These are phyloP conservation scores for Teleogryllus occipitalis DNA, from an alignment of 1,140 invertebrate species.

Conservation along the genomic window DNA sequence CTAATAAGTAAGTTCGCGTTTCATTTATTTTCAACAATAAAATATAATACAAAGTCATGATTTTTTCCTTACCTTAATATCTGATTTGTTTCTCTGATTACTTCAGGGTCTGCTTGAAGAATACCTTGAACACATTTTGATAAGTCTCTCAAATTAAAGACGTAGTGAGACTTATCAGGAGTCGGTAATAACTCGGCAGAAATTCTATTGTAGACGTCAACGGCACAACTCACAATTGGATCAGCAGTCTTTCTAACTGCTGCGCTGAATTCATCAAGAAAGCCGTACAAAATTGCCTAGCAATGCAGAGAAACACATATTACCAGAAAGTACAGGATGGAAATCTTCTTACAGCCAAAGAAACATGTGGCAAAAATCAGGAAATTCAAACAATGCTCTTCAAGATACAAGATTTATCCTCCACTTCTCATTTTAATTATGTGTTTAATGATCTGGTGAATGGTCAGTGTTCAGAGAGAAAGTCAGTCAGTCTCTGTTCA, in stretches of 20 bases:
- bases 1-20: not conserved
- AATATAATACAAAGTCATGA: not conserved
- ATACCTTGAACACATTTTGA: conserved; percentile 87
- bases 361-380: too few relatives aligned
- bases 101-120: conserved; percentile 57
- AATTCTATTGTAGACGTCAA: conserved; percentile 72
- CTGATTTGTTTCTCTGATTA: conserved; percentile 51
- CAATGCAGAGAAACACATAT: too few relatives aligned
- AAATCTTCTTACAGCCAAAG: too few relatives aligned
- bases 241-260: conserved; percentile 61
- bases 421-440: too few relatives aligned
- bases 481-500: too few relatives aligned
- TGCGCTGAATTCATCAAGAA: conserved; percentile 64
- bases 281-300: conserved; percentile 60
- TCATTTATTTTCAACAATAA: not conserved
- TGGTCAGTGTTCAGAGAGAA: too few relatives aligned
- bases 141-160: conserved; percentile 83
- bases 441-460: too few relatives aligned
- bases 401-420: too few relatives aligned
- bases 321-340: too few relatives aligned
- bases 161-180: conserved; percentile 82
- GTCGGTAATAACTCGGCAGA: conserved; percentile 71
- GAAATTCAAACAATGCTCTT: too few relatives aligned
- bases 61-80: conserved; percentile 45
- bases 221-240: conserved; percentile 64